Conservation (phyloP, 2,113 vertebrate species). For the Pedionomus torquatus region DNA sequence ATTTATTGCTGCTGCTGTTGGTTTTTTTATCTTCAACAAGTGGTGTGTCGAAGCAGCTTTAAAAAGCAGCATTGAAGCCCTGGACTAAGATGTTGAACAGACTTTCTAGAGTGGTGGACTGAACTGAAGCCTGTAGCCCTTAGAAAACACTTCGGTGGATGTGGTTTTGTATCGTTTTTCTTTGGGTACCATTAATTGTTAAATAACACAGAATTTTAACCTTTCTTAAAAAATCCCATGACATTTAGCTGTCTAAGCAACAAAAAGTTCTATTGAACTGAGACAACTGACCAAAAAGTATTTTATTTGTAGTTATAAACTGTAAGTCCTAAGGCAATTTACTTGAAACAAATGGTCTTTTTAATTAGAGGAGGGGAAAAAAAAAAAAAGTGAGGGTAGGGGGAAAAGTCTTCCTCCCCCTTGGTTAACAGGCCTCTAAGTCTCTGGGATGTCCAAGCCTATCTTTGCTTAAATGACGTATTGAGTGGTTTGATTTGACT, state of each 20-base stretch:
- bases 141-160: not conserved
- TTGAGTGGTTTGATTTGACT: not conserved
- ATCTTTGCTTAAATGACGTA: not conserved
- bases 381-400: not conserved
- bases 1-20: not conserved
- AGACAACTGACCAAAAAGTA: conserved; percentile 51
- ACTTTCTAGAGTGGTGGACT: not conserved
- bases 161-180: conserved; percentile 14
- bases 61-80: not conserved
- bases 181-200: conserved; percentile 51
- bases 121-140: not conserved
- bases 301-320: conserved; percentile 70
- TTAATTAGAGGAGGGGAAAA: not conserved
- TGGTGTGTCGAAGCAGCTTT: not conserved
- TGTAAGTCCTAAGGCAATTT: conserved; percentile 67
- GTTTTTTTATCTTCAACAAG: not conserved
- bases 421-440: not conserved
- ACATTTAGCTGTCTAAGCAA: conserved; percentile 74
- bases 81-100: not conserved
- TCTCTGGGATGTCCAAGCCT: not conserved
- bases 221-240: conserved; percentile 79
- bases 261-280: conserved; percentile 75
- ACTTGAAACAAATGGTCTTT: conserved; percentile 62
- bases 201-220: conserved; percentile 65
- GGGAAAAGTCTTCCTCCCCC: not conserved